These are phyloP conservation scores for Sylvicola fuscatus DNA, from an alignment of 2,888 invertebrate species.

Conservation along the genomic window DNA sequence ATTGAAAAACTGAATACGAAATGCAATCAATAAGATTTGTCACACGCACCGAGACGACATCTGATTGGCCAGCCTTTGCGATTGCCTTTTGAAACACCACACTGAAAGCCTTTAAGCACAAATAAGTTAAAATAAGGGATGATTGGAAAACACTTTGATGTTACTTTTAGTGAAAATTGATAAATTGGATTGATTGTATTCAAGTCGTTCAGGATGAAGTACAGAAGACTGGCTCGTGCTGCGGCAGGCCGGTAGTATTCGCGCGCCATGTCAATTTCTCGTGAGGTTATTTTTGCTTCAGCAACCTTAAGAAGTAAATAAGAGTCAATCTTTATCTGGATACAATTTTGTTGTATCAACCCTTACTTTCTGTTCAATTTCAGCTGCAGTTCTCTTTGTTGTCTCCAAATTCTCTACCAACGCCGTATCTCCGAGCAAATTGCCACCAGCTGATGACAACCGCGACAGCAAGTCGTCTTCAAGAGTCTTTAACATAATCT, in stretches of 20 bases:
- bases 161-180: constrained; percentile 85
- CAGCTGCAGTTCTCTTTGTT: constrained; percentile 87
- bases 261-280: constrained; percentile 80
- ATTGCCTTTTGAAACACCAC: constrained; percentile 97
- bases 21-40: constrained; percentile 85
- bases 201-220: constrained; percentile 87
- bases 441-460: constrained; percentile 78
- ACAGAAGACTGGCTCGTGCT: constrained; percentile 77
- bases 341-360: constrained; percentile 60
- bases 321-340: background rate
- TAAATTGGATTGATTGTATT: constrained; percentile 94
- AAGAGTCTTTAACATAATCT: constrained; percentile 77
- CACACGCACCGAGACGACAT: constrained; percentile 58
- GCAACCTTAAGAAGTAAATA: constrained; percentile 38
- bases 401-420: constrained; percentile 91
- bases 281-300: constrained; percentile 82
- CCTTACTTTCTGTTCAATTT: constrained; percentile 75
- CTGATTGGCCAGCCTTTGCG: constrained; percentile 63
- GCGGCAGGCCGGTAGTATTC: constrained; percentile 65
- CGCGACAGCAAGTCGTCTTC: constrained; percentile 85
- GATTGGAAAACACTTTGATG: background rate
- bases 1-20: constrained; percentile 84
- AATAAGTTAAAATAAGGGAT: constrained; percentile 1
- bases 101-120: constrained; percentile 65
- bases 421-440: constrained; percentile 85